These are phyloP conservation scores for Cartodere bifasciata DNA, from an alignment of 2,888 invertebrate genomes.

Conservation along the genomic window DNA sequence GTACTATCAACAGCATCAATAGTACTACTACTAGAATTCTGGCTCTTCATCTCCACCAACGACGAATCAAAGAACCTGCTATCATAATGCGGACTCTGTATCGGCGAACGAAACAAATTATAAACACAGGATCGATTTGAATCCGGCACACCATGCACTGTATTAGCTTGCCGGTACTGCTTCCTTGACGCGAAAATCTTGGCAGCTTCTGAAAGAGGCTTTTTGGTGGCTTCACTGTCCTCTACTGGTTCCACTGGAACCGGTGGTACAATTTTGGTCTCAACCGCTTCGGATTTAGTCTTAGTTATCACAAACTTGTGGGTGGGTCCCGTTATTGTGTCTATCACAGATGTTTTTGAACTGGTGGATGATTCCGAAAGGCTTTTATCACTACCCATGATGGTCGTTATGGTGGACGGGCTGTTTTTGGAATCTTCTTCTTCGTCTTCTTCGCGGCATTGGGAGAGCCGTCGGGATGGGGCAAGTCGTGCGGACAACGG, in stretches of 20 bases:
- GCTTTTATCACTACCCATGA: constrained; percentile 34
- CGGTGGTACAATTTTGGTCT: constrained; percentile 28
- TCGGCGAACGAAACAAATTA: constrained; percentile 43
- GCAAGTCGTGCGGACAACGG: constrained; percentile 52
- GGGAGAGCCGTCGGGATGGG: constrained; percentile 57
- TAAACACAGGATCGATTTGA: constrained; percentile 47
- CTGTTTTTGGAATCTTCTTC: constrained; percentile 42
- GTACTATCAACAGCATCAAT: constrained; percentile 41
- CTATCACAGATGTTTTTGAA: constrained; percentile 34
- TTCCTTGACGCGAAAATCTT: constrained; percentile 37
- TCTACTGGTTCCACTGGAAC: constrained; percentile 37
- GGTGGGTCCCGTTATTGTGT: constrained; percentile 35
- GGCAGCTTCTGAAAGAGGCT: constrained; percentile 34
- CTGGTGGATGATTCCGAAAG: constrained; percentile 31
- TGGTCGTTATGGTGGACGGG: constrained; percentile 26
- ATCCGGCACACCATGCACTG: constrained; percentile 50
- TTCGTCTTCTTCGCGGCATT: constrained; percentile 76
- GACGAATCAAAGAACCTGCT: constrained; percentile 73
- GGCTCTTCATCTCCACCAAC: constrained; percentile 66
- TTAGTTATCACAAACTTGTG: constrained; percentile 44
- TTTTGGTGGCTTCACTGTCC: constrained; percentile 37
- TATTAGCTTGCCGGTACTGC: constrained; percentile 46
- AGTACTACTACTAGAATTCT: constrained; percentile 48
- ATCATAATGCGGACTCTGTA: constrained; percentile 56
- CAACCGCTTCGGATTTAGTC: constrained; percentile 25